Conservation (phyloP, 2,797 vertebrate species). For the Macropodus opercularis region DNA sequence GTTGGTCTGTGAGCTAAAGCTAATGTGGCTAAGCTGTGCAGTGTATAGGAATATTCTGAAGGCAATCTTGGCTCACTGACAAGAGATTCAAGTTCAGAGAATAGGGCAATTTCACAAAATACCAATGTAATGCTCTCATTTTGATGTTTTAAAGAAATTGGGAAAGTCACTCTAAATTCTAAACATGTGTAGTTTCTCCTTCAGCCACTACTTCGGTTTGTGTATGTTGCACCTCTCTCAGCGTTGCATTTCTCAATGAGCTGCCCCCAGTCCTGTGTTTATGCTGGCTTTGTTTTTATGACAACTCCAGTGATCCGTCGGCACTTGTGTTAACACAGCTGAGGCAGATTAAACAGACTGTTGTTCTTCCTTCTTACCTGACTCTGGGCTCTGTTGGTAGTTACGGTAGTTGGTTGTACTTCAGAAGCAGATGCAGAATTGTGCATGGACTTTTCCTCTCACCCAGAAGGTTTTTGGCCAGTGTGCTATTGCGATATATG, state of each 20-base stretch:
- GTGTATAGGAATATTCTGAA: slow-evolving; percentile 65
- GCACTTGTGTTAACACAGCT: slow-evolving; percentile 83
- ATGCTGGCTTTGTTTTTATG: slow-evolving; percentile 76
- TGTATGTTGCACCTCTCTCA: slow-evolving; percentile 27
- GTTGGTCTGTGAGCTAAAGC: slow-evolving; percentile 62
- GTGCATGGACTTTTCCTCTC: slow-evolving; percentile 18
- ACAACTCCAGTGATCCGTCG: slow-evolving; percentile 77
- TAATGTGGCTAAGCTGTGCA: slow-evolving; percentile 67
- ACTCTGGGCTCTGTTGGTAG: slow-evolving; percentile 65
- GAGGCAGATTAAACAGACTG: slow-evolving; percentile 76
- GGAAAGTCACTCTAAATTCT: slow-evolving; percentile 33
- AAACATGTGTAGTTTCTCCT: slow-evolving; percentile 24
- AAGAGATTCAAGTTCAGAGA: slow-evolving; percentile 62
- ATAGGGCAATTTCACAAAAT: slow-evolving; percentile 40
- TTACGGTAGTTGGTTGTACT: slow-evolving; percentile 52
- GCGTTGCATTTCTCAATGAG: slow-evolving; percentile 31
- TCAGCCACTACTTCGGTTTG: slow-evolving; percentile 25
- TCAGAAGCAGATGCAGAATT: slow-evolving; percentile 44
- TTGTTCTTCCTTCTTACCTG: slow-evolving; percentile 76
- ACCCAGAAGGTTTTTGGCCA: slow-evolving; percentile 1
- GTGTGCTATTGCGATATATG: background rate
- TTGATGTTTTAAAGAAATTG: slow-evolving; percentile 40
- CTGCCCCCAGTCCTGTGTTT: slow-evolving; percentile 52
- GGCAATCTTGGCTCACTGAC: slow-evolving; percentile 68
- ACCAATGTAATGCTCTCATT: slow-evolving; percentile 31